Percentiles rank a stretch among this genome's conserved stretches.
These are phyloP conservation scores for Acrocyrtus sp. DNA, from an alignment of 2,888 invertebrate species.

Conservation along the genomic window DNA sequence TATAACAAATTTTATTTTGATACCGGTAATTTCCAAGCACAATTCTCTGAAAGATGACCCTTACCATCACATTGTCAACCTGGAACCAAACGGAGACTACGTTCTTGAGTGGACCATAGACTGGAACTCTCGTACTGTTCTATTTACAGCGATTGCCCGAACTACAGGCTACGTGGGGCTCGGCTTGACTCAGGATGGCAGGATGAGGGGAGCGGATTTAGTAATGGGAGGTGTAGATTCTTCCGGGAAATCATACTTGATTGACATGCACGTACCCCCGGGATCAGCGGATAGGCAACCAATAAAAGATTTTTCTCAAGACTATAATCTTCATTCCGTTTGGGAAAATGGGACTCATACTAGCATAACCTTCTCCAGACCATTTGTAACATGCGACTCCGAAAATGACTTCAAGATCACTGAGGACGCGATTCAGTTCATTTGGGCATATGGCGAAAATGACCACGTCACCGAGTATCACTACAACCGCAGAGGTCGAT, in stretches of 20 bases:
- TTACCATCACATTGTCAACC: constrained; percentile 18
- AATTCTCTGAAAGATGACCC: too few species aligned
- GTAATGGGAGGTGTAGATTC: constrained; percentile 38
- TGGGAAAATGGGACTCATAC: not conserved
- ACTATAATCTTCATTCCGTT: not conserved
- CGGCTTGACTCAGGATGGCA: constrained; percentile 30
- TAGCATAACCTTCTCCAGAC: not conserved
- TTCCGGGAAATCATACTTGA: constrained; percentile 27
- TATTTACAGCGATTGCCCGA: constrained; percentile 29
- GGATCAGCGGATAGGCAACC: not conserved
- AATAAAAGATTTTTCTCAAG: not conserved
- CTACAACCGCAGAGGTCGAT: constrained; percentile 15
- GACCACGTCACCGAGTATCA: constrained; percentile 25
- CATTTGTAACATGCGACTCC: not conserved
- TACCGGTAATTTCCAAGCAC: too few species aligned
- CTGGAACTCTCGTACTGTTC: constrained; percentile 9
- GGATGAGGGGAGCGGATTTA: constrained; percentile 33
- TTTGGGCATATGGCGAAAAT: constrained; percentile 35
- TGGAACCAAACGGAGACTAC: constrained; percentile 26
- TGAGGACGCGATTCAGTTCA: constrained; percentile 22
- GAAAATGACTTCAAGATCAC: not conserved
- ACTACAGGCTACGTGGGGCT: constrained; percentile 38
- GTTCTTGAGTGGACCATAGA: constrained; percentile 25
- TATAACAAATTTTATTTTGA: too few species aligned
- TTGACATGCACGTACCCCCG: not conserved